Conservation (phyloP, 2,113 vertebrate genomes). For the Rissa tridactyla region DNA sequence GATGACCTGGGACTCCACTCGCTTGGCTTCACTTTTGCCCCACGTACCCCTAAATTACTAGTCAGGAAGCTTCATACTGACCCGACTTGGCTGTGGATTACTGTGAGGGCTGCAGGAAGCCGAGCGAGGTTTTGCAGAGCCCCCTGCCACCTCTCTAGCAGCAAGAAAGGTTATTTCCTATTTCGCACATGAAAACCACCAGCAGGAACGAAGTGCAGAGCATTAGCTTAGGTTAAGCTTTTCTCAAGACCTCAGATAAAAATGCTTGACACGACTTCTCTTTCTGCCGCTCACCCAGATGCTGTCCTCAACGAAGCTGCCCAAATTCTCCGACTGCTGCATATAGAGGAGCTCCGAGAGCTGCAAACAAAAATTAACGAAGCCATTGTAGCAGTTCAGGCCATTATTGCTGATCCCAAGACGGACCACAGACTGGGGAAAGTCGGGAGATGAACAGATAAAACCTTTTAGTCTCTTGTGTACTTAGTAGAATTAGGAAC, state of each 20-base stretch:
- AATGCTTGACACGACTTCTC: not conserved
- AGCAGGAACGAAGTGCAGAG: not conserved
- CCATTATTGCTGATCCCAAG: conserved; percentile 96
- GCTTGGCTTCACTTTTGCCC: not conserved
- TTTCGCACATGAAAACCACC: not conserved
- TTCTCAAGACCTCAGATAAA: not conserved
- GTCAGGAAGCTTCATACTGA: fast-evolving
- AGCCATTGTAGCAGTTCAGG: conserved; percentile 96
- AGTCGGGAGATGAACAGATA: conserved; percentile 88
- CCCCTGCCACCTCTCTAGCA: not conserved
- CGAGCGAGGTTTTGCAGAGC: not conserved
- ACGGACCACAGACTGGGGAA: conserved; percentile 98
- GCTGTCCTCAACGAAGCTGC: conserved; percentile 95
- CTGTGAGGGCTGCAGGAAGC: not conserved
- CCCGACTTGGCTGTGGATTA: not conserved
- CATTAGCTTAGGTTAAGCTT: not conserved
- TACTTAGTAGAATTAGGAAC: not conserved
- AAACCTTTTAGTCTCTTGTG: not conserved
- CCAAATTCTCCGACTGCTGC: conserved; percentile 91
- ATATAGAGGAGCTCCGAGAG: conserved; percentile 95
- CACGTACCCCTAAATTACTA: fast-evolving
- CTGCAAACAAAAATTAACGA: conserved; percentile 97
- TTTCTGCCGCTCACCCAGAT: conserved; percentile 73
- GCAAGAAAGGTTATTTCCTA: fast-evolving
- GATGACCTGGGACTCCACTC: not conserved